phyloP scores from a whole-genome alignment of 1,140 invertebrate species.

The Amyelois transitella region DNA sequence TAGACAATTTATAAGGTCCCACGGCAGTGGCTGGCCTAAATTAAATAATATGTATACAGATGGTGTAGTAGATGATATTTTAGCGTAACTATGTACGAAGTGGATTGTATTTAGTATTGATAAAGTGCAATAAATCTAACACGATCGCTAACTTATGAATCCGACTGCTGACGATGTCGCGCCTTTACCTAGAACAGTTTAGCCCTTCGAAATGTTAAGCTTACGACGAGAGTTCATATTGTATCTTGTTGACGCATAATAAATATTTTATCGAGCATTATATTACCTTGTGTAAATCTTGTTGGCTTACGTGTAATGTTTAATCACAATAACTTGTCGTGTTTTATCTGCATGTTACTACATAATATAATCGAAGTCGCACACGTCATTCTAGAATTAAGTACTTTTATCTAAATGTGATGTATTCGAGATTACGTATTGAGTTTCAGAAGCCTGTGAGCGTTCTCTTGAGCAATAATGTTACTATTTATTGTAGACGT shows the following conservation, averaged over 20 bases:
- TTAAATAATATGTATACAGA: slow-evolving; percentile 10
- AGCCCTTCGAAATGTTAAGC: slow-evolving; percentile 41
- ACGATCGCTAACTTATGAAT: slow-evolving; percentile 50
- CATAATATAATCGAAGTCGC: slow-evolving; percentile 24
- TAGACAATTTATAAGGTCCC: slow-evolving; percentile 11
- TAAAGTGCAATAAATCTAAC: slow-evolving; percentile 49
- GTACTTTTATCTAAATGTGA: slow-evolving; percentile 46
- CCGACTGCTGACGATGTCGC: slow-evolving; percentile 32
- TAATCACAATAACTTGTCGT: slow-evolving; percentile 18
- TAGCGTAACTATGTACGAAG: slow-evolving; percentile 18
- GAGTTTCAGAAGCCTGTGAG: slow-evolving; percentile 41
- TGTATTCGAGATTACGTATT: slow-evolving; percentile 46
- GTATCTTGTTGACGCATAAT: slow-evolving; percentile 69
- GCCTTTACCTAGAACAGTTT: slow-evolving; percentile 41
- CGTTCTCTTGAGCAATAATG: slow-evolving; percentile 46
- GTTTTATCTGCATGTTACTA: slow-evolving; percentile 20
- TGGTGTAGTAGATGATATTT: slow-evolving; percentile 10
- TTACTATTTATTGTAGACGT: slow-evolving; percentile 9
- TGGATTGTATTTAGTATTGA: slow-evolving; percentile 31
- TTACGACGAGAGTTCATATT: slow-evolving; percentile 47
- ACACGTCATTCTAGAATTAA: slow-evolving; percentile 48
- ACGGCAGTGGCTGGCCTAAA: slow-evolving; percentile 23
- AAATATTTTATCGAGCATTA: slow-evolving; percentile 46
- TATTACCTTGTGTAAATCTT: slow-evolving; percentile 46
- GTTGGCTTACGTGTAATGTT: slow-evolving; percentile 58